Conservation (phyloP, 2,888 invertebrate species). For the Tachina lurida region DNA sequence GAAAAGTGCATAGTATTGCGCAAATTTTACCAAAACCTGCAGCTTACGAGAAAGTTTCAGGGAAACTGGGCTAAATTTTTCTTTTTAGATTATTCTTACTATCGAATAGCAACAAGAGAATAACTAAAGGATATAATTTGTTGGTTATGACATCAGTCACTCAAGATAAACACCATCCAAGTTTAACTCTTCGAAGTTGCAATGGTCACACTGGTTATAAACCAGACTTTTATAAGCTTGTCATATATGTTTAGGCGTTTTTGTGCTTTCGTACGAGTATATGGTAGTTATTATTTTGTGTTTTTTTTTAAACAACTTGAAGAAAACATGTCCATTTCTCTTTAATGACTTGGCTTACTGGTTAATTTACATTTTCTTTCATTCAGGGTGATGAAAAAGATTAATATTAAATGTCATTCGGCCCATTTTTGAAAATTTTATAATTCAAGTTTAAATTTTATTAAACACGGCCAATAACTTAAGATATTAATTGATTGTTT, state of each 20-base stretch:
- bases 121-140: no score
- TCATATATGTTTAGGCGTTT: no score
- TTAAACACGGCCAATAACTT: neutral
- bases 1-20: no score
- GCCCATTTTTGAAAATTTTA: slow-evolving; percentile 7
- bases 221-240: neutral
- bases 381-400: slow-evolving; percentile 5
- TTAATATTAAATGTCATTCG: slow-evolving; percentile 7
- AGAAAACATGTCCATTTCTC: slow-evolving; percentile 31
- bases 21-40: no score
- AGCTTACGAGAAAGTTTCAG: no score
- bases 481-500: neutral
- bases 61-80: no score
- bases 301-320: neutral
- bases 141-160: no score
- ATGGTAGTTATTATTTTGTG: slow-evolving; percentile 5
- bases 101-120: no score
- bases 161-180: no score
- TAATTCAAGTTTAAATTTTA: neutral
- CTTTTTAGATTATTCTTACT: no score
- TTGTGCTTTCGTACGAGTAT: neutral
- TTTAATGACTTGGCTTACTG: slow-evolving; percentile 19
- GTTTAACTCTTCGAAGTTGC: no score
- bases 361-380: slow-evolving; percentile 2
- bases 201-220: neutral